These are phyloP conservation scores for Silurus meridionalis DNA, from an alignment of 2,113 vertebrate species.

Conservation along the genomic window DNA sequence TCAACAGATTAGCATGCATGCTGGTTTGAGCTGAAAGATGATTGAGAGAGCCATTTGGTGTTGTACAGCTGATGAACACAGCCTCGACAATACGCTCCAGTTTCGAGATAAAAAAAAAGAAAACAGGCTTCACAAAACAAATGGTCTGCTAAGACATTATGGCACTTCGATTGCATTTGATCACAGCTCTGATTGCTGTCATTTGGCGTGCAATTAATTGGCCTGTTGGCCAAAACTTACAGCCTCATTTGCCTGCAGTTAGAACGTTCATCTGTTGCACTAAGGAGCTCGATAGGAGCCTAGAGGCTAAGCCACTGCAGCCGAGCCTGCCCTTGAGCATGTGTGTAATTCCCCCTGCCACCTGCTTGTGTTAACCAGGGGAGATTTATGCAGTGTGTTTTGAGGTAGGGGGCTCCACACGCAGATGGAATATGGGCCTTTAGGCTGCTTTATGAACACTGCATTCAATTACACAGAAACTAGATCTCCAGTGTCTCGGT, in stretches of 20 bases:
- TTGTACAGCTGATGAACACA: neutral
- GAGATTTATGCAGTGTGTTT: slow-evolving; percentile 34
- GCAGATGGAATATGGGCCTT: slow-evolving; percentile 4
- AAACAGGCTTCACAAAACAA: slow-evolving; percentile 10
- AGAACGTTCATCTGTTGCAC: slow-evolving; percentile 37
- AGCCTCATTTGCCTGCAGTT: slow-evolving; percentile 28
- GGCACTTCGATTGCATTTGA: slow-evolving; percentile 29
- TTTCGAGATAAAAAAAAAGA: neutral
- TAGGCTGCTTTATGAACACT: neutral
- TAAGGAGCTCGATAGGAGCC: slow-evolving; percentile 30
- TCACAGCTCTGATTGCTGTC: slow-evolving; percentile 21
- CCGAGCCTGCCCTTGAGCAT: neutral
- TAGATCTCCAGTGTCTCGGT: slow-evolving; percentile 16
- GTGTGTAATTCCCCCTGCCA: slow-evolving; percentile 23
- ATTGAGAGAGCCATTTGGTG: neutral
- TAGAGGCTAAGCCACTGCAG: slow-evolving; percentile 7
- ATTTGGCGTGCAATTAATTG: slow-evolving; percentile 41
- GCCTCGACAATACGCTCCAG: neutral
- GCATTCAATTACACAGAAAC: slow-evolving; percentile 51
- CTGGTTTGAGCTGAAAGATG: neutral
- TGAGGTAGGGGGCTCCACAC: slow-evolving; percentile 3
- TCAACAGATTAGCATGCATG: slow-evolving; percentile 10
- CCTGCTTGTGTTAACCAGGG: slow-evolving; percentile 35
- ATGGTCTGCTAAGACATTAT: slow-evolving; percentile 25
- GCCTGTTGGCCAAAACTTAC: slow-evolving; percentile 26